A percentile compares a stretch with the other conserved stretches of the same genome.
These are phyloP conservation scores for Ondatra zibethicus DNA, from an alignment of 2,113 vertebrate species.

Conservation along the genomic window DNA sequence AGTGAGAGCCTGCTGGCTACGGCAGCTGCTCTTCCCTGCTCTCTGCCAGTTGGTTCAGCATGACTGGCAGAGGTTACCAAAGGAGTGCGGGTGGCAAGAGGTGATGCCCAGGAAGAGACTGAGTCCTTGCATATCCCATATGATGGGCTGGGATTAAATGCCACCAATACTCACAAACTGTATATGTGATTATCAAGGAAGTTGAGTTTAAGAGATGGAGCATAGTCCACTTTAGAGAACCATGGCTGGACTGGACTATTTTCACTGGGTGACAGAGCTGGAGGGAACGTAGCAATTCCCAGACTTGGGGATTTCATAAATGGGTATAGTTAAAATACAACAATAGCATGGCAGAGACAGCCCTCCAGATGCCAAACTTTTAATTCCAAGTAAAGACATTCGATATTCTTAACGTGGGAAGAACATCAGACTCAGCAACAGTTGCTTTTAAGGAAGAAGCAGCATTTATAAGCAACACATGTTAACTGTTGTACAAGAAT, in stretches of 20 bases:
- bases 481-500: neutral
- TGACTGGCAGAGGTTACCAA: neutral
- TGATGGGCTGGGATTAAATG: neutral
- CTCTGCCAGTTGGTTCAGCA: neutral
- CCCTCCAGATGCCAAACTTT: neutral
- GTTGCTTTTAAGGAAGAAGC: conserved; percentile 35
- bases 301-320: neutral
- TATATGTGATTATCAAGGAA: neutral
- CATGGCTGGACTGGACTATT: neutral
- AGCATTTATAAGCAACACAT: neutral
- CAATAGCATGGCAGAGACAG: neutral
- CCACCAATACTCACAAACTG: neutral
- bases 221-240: neutral
- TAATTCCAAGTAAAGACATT: neutral
- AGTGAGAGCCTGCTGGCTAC: neutral
- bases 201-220: neutral
- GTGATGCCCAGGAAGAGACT: neutral
- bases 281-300: neutral
- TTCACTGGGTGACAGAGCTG: neutral
- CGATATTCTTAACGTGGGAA: neutral
- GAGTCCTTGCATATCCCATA: neutral
- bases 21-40: neutral
- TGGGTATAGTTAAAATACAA: neutral
- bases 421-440: neutral
- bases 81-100: neutral